Base-by-base conservation (phyloP, 2,797 vertebrate genomes). In the Pitangus sulphuratus region DNA sequence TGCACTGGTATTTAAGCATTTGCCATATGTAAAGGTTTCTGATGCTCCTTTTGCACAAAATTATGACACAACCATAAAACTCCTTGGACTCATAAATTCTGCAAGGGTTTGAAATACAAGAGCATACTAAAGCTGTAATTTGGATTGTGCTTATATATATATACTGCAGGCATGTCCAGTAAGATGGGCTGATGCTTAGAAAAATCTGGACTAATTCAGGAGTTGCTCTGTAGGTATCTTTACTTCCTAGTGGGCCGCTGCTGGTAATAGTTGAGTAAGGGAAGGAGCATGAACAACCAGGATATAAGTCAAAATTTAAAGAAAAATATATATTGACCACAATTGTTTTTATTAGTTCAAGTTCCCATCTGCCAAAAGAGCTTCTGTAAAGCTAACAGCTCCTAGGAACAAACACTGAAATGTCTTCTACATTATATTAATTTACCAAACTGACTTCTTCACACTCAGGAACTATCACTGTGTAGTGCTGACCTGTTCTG, bases 261-360 rank as follows among this genome's bases (percentile, higher is more conserved):
- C 4, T 75, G 33, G 5, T n/a, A 64, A 60, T 0, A 12, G 17
- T 0, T 58, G 16, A 70, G 17, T 51, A 45, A 61, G 17, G 11
- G 35, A 84, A 86, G 21, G 14, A 75, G 61, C 26, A 33, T 3
- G 17, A 80, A 47, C 22, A 74, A 42, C 10, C 30, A 62, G 14
- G 37, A 70, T 30, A 12, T 4, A 64, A 48, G 16, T 25, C 30
- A 40, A 77, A 35, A 2, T 1, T 57, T 47, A n/a, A 47, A 78
- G 22, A 45, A 62, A 4, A 4, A 33, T 11, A 18, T 5, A 25
- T 35, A 65, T 2, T 12, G 17, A 72, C n/a, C 21, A n/a, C 12
- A 50, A 2, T 11, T 16, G 40, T 12, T 87, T 93, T 76, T 69
- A 40, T 47, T 31, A 68, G 37, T 10, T 42, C 50, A 79, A 51